Conservation (phyloP, 2,113 vertebrate species). For the Lophotis ruficrista region DNA sequence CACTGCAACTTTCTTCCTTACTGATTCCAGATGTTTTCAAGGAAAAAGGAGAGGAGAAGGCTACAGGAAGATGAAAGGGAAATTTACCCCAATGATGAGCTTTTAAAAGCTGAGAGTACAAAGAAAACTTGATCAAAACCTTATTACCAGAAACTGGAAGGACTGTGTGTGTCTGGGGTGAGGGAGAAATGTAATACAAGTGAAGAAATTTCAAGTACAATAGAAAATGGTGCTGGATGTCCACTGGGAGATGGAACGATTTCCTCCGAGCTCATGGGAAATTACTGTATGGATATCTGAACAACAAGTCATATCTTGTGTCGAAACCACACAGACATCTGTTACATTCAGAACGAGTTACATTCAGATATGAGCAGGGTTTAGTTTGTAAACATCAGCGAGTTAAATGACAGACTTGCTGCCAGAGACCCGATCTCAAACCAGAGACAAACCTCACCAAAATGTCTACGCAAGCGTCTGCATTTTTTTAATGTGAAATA, state of each 20-base stretch:
- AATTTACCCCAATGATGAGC: not conserved
- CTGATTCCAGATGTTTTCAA: not conserved
- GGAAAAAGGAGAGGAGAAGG: conserved; percentile 2
- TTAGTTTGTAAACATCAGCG: not conserved
- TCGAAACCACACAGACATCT: not conserved
- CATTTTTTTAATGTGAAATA: not conserved
- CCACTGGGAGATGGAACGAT: conserved; percentile 6
- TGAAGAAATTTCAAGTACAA: not conserved
- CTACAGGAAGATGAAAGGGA: conserved; percentile 25
- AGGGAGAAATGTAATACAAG: not conserved
- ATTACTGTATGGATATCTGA: conserved; percentile 8
- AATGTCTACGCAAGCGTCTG: not conserved
- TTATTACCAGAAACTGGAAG: conserved; percentile 16
- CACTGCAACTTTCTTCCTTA: not conserved
- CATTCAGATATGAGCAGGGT: not conserved
- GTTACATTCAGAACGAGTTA: not conserved
- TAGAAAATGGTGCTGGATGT: conserved; percentile 4
- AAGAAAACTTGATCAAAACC: conserved; percentile 40
- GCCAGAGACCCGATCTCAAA: not conserved
- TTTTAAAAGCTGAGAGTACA: conserved; percentile 22
- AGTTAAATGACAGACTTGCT: not conserved
- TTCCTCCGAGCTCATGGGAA: conserved; percentile 24
- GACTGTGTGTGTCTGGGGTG: not conserved
- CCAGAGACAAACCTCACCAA: not conserved
- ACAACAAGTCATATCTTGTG: not conserved